These are phyloP conservation scores for Orussus abietinus DNA, from an alignment of 1,140 invertebrate genomes.

Conservation along the genomic window DNA sequence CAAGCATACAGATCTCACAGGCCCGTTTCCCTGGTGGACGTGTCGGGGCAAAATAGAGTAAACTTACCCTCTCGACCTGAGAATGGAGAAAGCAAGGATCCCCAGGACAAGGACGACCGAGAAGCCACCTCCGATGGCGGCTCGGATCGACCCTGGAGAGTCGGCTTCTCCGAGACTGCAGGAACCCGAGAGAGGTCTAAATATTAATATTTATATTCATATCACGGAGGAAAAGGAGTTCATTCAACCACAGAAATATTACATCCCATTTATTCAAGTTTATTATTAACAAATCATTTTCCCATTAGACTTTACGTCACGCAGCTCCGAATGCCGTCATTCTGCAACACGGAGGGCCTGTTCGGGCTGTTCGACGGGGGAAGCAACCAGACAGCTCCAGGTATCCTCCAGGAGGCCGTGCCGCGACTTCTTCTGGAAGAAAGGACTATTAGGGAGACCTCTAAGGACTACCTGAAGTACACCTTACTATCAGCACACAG, in stretches of 20 bases:
- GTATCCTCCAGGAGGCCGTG: slow-evolving; percentile 67
- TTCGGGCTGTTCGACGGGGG: slow-evolving; percentile 80
- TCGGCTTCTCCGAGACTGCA: slow-evolving; percentile 83
- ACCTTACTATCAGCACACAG: slow-evolving; percentile 73
- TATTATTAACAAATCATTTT: slow-evolving; percentile 13
- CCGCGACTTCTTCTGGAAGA: slow-evolving; percentile 75
- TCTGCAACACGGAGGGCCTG: slow-evolving; percentile 73
- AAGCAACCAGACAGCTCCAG: slow-evolving; percentile 64
- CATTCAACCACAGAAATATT: too few relatives aligned
- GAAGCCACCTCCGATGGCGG: slow-evolving; percentile 55
- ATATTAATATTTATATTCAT: too few relatives aligned
- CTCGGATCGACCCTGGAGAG: slow-evolving; percentile 64
- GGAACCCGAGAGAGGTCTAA: slow-evolving; percentile 66
- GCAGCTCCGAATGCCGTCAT: slow-evolving; percentile 71
- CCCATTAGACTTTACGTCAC: slow-evolving; percentile 62
- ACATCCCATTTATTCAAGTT: too few relatives aligned
- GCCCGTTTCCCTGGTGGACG: slow-evolving; percentile 76
- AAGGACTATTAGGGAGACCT: slow-evolving; percentile 72
- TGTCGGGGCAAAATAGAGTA: slow-evolving; percentile 70
- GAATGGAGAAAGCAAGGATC: slow-evolving; percentile 59
- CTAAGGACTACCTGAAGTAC: slow-evolving; percentile 78
- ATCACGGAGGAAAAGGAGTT: too few relatives aligned
- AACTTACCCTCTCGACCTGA: slow-evolving; percentile 62
- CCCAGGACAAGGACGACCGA: too few relatives aligned
- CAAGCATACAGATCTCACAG: slow-evolving; percentile 72